A percentile compares a stretch with the other conserved stretches of the same genome.
Evolutionary conservation across 2,113 vertebrate species (phyloP).

Genomic region (Pseudopodoces humilis): DNA sequence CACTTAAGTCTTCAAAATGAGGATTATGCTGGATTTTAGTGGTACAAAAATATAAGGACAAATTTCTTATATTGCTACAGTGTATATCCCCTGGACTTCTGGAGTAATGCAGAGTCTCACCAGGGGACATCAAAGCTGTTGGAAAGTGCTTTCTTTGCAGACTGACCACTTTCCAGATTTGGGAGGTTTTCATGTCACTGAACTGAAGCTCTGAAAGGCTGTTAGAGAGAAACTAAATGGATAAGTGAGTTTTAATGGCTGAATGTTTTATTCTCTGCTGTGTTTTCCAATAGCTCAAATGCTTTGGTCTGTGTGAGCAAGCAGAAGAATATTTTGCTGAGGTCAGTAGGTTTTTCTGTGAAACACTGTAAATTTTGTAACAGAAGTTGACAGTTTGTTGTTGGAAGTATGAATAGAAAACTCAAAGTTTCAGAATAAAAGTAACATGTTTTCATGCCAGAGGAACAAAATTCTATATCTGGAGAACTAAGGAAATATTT

Average conservation of each 20-base stretch:
- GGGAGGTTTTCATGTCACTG: background rate
- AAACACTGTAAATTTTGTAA: background rate
- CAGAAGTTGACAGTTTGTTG: background rate
- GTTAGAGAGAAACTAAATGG: background rate
- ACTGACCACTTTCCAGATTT: background rate
- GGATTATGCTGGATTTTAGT: background rate
- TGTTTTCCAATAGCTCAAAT: background rate
- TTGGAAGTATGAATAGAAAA: conserved; percentile 6
- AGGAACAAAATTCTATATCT: background rate
- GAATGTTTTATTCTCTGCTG: background rate
- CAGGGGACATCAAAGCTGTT: background rate
- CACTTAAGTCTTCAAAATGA: conserved; percentile 44
- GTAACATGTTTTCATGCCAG: background rate
- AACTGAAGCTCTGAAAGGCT: background rate
- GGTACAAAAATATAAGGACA: background rate
- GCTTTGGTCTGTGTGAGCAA: background rate
- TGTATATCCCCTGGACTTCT: background rate
- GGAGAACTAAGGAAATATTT: background rate
- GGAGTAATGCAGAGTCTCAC: background rate
- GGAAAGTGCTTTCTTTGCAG: background rate
- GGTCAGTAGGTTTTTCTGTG: background rate
- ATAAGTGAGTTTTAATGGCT: background rate
- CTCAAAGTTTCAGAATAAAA: background rate
- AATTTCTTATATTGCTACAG: background rate
- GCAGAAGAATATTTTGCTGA: background rate